Evolutionary conservation across 2,113 vertebrate genomes (phyloP).

Genomic region (Ceyx margarethae): DNA sequence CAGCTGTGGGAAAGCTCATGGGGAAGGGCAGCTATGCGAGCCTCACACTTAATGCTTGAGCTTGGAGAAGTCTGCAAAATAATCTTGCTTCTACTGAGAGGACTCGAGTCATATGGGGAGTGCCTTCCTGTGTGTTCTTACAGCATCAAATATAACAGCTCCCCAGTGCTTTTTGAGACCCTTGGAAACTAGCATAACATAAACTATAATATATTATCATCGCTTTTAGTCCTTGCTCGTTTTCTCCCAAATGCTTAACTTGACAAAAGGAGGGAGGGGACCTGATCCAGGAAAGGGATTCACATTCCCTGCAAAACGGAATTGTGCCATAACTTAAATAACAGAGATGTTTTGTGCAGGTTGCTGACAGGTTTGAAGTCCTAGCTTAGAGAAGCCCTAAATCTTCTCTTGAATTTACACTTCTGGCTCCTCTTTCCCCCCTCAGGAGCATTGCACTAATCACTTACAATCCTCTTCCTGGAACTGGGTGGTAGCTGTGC

Average conservation of each 20-base stretch:
- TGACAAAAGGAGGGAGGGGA: not conserved
- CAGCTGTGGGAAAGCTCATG: not conserved
- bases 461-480: not conserved
- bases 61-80: conserved; percentile 35
- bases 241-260: conserved; percentile 1
- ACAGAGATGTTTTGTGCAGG: not conserved
- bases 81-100: conserved; percentile 2
- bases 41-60: not conserved
- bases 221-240: not conserved
- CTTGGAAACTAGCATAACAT: conserved; percentile 18
- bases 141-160: conserved; percentile 16
- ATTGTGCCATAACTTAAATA: conserved; percentile 16
- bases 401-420: conserved; percentile 7
- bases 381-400: conserved; percentile 21
- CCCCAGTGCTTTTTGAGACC: not conserved
- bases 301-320: not conserved
- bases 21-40: not conserved
- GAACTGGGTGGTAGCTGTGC: not conserved
- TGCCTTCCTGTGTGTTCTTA: conserved; percentile 44
- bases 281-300: not conserved
- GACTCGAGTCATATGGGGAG: not conserved
- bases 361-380: conserved; percentile 45
- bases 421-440: not conserved
- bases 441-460: not conserved
- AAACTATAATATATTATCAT: conserved; percentile 18